Conservation (phyloP, 2,113 vertebrate species). For the Eublepharis macularius region DNA sequence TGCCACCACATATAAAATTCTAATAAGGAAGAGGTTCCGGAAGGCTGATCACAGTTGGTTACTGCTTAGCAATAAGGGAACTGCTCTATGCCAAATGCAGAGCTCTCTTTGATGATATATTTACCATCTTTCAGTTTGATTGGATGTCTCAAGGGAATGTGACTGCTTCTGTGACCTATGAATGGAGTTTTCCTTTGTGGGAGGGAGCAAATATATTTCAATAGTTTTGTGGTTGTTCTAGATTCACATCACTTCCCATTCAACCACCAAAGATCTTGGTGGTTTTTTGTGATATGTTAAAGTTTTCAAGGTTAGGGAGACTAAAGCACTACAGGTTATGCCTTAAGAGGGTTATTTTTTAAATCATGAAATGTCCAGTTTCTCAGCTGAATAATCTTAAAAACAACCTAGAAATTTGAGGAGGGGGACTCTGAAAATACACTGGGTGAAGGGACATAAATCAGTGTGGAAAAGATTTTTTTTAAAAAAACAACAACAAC, state of each 20-base stretch:
- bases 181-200: slow-evolving; percentile 6
- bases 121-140: not conserved
- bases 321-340: not conserved
- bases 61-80: slow-evolving; percentile 33
- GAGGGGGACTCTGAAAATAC: not conserved
- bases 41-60: slow-evolving; percentile 57
- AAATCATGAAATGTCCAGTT: not conserved
- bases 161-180: slow-evolving; percentile 5
- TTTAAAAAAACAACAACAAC: not conserved
- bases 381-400: not conserved
- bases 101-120: slow-evolving; percentile 6
- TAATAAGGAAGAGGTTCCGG: slow-evolving; percentile 30
- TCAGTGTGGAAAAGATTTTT: not conserved
- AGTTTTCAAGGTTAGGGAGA: too few species aligned
- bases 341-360: not conserved
- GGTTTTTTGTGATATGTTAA: not conserved
- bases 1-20: slow-evolving; percentile 37
- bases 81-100: not conserved
- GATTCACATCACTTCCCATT: not conserved
- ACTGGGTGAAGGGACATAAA: not conserved
- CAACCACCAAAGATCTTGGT: slow-evolving; percentile 7
- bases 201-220: not conserved
- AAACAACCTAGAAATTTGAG: not conserved
- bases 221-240: not conserved
- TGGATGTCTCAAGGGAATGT: not conserved